phyloP scores from a whole-genome alignment of 2,888 invertebrate genomes.

The Aricia artaxerxes region DNA sequence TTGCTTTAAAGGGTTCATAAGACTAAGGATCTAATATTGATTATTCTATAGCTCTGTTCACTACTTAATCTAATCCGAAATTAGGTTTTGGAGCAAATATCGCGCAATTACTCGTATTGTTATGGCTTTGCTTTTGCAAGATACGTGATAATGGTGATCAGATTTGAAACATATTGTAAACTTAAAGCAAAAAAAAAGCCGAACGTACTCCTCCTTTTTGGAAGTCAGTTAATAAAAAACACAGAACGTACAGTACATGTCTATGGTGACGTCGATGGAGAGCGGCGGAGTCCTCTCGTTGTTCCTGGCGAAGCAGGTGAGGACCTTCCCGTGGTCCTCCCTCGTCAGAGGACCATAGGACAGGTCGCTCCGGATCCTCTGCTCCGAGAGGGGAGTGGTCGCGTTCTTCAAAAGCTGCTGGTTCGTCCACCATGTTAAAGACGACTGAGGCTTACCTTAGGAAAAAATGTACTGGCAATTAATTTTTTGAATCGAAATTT shows the following conservation, averaged over 20 bases:
- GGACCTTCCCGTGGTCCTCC: constrained; percentile 82
- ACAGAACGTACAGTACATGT: constrained; percentile 83
- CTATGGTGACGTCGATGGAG: constrained; percentile 83
- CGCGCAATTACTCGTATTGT: too few relatives aligned
- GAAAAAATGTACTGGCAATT: not conserved
- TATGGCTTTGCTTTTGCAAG: too few relatives aligned
- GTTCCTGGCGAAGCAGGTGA: constrained; percentile 85
- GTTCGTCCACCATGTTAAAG: constrained; percentile 85
- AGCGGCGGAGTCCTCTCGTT: constrained; percentile 85
- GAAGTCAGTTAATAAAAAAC: not conserved
- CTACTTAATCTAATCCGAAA: too few relatives aligned
- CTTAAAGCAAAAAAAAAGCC: too few relatives aligned
- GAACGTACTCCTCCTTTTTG: too few relatives aligned
- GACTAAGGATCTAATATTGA: too few relatives aligned
- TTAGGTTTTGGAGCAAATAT: too few relatives aligned
- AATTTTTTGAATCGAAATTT: not conserved
- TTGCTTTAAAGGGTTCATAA: too few relatives aligned
- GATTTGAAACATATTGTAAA: too few relatives aligned
- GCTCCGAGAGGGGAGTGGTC: constrained; percentile 80
- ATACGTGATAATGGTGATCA: too few relatives aligned
- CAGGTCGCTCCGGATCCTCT: constrained; percentile 83
- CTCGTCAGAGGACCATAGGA: constrained; percentile 82
- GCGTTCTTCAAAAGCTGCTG: constrained; percentile 82
- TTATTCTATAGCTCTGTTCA: too few relatives aligned
- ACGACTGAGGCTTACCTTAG: constrained; percentile 83